Percentiles rank a stretch among this genome's conserved stretches.
These are phyloP conservation scores for Drosophila takahashii DNA, from an alignment of 1,140 invertebrate species.

Conservation along the genomic window DNA sequence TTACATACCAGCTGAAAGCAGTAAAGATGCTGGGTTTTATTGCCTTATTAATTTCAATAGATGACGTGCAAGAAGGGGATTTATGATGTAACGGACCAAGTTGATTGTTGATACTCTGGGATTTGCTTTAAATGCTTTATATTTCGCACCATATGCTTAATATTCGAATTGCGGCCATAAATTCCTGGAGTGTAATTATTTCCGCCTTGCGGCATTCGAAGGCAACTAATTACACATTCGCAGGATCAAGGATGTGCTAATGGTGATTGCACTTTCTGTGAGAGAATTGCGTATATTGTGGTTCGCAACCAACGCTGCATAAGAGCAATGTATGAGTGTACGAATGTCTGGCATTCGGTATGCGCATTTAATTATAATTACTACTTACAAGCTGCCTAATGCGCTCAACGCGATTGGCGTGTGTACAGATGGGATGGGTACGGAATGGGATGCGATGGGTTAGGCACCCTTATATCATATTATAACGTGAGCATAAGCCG, in stretches of 20 bases:
- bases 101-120: not conserved
- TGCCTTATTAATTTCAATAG: slow-evolving; percentile 29
- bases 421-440: not conserved
- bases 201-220: slow-evolving; percentile 10
- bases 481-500: slow-evolving; percentile 48
- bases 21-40: slow-evolving; percentile 14
- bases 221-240: slow-evolving; percentile 30
- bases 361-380: slow-evolving; percentile 76
- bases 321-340: slow-evolving; percentile 37
- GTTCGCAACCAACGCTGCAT: slow-evolving; percentile 36
- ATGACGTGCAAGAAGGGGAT: slow-evolving; percentile 3
- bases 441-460: not conserved
- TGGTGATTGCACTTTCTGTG: slow-evolving; percentile 31
- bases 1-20: not conserved
- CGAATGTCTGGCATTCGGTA: slow-evolving; percentile 41
- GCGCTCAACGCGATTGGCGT: slow-evolving; percentile 44
- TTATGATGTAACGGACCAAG: not conserved
- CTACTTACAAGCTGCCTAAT: slow-evolving; percentile 58
- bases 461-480: slow-evolving; percentile 37
- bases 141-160: not conserved
- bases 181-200: slow-evolving; percentile 18
- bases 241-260: slow-evolving; percentile 23
- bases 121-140: slow-evolving; percentile 1
- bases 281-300: slow-evolving; percentile 12
- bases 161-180: slow-evolving; percentile 4